These are phyloP conservation scores for Rhynchomys soricoides DNA, from an alignment of 2,113 vertebrate species.

Conservation along the genomic window DNA sequence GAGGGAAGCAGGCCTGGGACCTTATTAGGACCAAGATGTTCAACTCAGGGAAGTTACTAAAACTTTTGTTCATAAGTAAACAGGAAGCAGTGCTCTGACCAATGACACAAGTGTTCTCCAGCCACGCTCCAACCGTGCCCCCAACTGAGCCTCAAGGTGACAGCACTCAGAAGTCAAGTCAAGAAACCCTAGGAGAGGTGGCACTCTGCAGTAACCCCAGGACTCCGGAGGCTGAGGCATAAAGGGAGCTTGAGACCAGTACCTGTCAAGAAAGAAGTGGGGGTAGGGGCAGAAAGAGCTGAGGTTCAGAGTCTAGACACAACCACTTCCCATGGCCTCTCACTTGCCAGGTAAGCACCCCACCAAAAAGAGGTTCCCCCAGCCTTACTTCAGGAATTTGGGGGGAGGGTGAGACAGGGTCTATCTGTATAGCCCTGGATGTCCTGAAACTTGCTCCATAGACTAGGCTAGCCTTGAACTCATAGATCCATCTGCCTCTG, in stretches of 20 bases:
- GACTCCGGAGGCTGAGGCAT: not conserved
- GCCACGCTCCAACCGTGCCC: not conserved
- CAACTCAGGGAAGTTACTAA: not conserved
- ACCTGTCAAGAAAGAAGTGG: not conserved
- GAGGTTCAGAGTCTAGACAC: not conserved
- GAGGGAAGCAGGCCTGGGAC: not conserved
- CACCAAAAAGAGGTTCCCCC: not conserved
- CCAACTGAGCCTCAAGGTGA: not conserved
- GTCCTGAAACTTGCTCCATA: not conserved
- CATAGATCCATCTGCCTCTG: not conserved
- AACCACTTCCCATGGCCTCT: not conserved
- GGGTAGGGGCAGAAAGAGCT: rapidly evolving
- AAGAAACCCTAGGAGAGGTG: not conserved
- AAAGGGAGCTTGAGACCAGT: not conserved
- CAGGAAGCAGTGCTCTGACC: not conserved
- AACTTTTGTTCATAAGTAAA: not conserved
- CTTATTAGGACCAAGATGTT: not conserved
- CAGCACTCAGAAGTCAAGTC: not conserved
- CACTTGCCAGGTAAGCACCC: not conserved
- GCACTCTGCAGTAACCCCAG: not conserved
- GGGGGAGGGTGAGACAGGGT: not conserved
- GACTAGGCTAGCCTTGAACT: not conserved
- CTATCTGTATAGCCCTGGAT: not conserved
- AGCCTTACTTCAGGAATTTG: not conserved
- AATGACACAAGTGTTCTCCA: not conserved